A percentile compares a stretch with the other conserved stretches of the same genome.
phyloP scores from a whole-genome alignment of 2,888 invertebrate species.

The Xestia sexstrigata region DNA sequence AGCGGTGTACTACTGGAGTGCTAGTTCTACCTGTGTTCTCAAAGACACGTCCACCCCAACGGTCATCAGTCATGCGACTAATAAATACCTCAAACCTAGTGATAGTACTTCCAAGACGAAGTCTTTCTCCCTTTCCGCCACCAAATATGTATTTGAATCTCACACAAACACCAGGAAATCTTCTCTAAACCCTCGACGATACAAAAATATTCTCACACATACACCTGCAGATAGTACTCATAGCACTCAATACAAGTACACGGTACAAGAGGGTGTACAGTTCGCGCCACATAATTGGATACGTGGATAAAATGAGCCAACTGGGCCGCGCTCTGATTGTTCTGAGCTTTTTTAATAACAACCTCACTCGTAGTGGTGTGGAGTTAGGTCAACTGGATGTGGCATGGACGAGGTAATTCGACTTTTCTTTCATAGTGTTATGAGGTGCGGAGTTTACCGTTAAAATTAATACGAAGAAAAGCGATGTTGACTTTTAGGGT shows the following conservation, averaged over 20 bases:
- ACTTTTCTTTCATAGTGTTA: neutral
- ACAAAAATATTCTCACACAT: neutral
- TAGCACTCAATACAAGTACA: constrained; percentile 48
- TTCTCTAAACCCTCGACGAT: neutral
- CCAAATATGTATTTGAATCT: neutral
- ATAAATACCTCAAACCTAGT: no score
- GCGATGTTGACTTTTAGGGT: neutral
- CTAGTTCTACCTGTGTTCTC: no score
- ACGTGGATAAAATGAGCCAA: constrained; percentile 81
- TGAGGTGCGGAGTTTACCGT: neutral
- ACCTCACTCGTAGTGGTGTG: constrained; percentile 64
- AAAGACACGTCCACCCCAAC: no score
- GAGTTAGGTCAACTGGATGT: constrained; percentile 51
- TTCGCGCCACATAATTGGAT: constrained; percentile 81
- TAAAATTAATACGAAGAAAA: neutral
- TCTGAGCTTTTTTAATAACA: constrained; percentile 86
- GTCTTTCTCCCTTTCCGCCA: no score
- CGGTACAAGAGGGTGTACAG: constrained; percentile 50
- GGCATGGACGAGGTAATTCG: neutral
- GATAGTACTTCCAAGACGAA: no score
- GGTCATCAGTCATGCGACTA: no score
- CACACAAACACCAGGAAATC: neutral
- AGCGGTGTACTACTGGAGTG: no score
- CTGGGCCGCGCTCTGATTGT: constrained; percentile 82
- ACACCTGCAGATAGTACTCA: constrained; percentile 42